A percentile compares a stretch with the other conserved stretches of the same genome.
These are phyloP conservation scores for Andrena bucephala DNA, from an alignment of 2,888 invertebrate genomes.

Conservation along the genomic window DNA sequence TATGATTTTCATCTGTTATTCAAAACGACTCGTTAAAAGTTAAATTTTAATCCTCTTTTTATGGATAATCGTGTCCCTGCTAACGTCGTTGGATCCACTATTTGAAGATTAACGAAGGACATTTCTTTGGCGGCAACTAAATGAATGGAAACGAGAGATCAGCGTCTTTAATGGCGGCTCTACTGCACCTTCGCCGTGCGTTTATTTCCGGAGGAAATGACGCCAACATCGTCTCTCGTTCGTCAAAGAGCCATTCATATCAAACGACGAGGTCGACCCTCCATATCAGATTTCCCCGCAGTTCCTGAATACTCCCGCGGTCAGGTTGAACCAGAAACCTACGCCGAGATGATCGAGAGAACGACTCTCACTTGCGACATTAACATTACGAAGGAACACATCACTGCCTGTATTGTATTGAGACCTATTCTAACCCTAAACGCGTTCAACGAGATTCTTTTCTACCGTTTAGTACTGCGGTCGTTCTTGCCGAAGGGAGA, in stretches of 20 bases:
- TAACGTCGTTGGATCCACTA: background rate
- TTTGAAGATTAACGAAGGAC: background rate
- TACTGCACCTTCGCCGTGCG: background rate
- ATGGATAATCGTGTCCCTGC: constrained; percentile 20
- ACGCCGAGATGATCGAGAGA: background rate
- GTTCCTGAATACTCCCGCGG: constrained; percentile 30
- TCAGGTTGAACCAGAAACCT: constrained; percentile 1
- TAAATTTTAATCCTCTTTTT: background rate
- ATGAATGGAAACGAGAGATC: constrained; percentile 14
- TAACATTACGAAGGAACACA: constrained; percentile 2
- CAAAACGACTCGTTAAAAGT: background rate
- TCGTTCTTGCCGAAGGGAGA: background rate
- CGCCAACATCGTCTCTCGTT: constrained; percentile 9
- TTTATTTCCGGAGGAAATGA: constrained; percentile 18
- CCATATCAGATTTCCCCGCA: constrained; percentile 41
- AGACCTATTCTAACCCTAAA: constrained; percentile 23
- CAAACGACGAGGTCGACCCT: constrained; percentile 32
- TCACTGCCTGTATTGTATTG: constrained; percentile 51
- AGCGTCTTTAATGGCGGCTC: background rate
- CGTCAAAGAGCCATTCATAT: constrained; percentile 31
- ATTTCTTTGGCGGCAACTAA: background rate
- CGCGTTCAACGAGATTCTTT: constrained; percentile 13
- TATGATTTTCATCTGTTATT: background rate
- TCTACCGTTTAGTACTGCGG: constrained; percentile 1
- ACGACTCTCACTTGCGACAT: background rate